Evolutionary conservation across 2,797 vertebrate species (phyloP).

Genomic region (Rhyacichthys aspro): DNA sequence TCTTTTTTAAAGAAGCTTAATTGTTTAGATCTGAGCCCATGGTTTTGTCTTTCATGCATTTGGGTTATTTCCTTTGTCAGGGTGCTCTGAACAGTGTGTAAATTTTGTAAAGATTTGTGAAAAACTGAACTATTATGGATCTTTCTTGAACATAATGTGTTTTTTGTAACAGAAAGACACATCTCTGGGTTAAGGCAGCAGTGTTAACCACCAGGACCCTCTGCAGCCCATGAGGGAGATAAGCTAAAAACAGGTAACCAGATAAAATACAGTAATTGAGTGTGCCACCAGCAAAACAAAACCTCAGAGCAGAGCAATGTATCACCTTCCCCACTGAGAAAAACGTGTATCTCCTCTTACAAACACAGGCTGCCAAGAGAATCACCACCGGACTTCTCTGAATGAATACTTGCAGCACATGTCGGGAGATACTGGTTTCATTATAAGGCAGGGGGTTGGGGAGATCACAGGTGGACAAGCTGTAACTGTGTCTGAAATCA

Average conservation of each 20-base stretch:
- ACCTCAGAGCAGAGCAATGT: background rate
- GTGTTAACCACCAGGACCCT: background rate
- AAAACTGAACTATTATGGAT: no score
- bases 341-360: background rate
- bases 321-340: background rate
- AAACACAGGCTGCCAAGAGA: background rate
- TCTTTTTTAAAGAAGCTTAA: background rate
- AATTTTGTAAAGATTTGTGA: no score
- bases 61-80: background rate
- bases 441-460: background rate
- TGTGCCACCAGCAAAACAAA: no score
- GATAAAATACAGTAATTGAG: no score
- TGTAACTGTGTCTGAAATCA: background rate
- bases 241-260: no score
- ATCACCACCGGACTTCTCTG: background rate
- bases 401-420: background rate
- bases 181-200: background rate
- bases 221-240: no score
- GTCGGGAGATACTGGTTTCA: constrained; percentile 4
- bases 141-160: no score
- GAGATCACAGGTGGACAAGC: background rate
- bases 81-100: background rate
- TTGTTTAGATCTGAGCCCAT: background rate
- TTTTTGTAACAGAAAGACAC: background rate
- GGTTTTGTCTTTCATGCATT: background rate